Percentiles rank a stretch among this genome's conserved stretches.
These are phyloP conservation scores for Endotricha flammealis DNA, from an alignment of 2,888 invertebrate genomes.

Conservation along the genomic window DNA sequence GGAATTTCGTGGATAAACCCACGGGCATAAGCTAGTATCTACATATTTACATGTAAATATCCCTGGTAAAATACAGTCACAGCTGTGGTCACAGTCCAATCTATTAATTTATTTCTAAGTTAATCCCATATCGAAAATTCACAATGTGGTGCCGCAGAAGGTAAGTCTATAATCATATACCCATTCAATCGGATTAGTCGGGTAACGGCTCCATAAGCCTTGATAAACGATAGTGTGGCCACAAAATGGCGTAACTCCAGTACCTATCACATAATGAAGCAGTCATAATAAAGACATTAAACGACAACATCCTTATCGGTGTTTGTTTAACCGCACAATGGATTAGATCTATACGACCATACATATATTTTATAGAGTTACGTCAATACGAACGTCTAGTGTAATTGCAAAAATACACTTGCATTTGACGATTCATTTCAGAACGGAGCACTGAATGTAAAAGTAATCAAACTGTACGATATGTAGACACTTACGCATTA, in stretches of 20 bases:
- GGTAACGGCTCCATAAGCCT: constrained; percentile 30
- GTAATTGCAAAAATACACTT: too few relatives aligned
- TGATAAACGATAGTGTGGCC: constrained; percentile 39
- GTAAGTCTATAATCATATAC: constrained; percentile 21
- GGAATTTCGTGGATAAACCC: too few relatives aligned
- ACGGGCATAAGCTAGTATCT: too few relatives aligned
- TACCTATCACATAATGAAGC: constrained; percentile 33
- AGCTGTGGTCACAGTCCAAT: constrained; percentile 8
- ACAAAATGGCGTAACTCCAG: constrained; percentile 22
- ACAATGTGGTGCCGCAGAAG: constrained; percentile 17
- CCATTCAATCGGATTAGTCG: constrained; percentile 23
- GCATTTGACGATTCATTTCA: too few relatives aligned
- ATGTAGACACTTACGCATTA: too few relatives aligned
- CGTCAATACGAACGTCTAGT: too few relatives aligned
- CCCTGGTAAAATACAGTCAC: too few relatives aligned
- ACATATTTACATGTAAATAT: too few relatives aligned
- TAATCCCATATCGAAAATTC: constrained; percentile 20
- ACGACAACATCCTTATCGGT: constrained; percentile 2
- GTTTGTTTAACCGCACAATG: constrained; percentile 1
- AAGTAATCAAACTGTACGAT: too few relatives aligned
- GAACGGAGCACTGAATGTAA: too few relatives aligned
- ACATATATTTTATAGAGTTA: neutral
- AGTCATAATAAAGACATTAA: constrained; percentile 8
- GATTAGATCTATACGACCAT: too few relatives aligned
- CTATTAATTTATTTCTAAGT: constrained; percentile 6